A percentile compares a stretch with the other conserved stretches of the same genome.
Conservation (phyloP, 2,888 invertebrate genomes). For the Nineta flava region DNA sequence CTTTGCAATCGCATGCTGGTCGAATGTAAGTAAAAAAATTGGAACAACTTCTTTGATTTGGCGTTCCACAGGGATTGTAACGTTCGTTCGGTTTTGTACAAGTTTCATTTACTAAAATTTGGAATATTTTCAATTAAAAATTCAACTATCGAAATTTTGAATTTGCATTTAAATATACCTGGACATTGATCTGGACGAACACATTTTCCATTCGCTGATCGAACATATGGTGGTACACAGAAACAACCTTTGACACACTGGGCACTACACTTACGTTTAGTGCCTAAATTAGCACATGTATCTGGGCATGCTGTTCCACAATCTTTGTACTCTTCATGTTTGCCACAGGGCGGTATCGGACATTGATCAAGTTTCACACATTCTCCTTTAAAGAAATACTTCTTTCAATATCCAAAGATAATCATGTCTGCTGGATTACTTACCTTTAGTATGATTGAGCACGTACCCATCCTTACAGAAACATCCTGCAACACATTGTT, state of each 20-base stretch:
- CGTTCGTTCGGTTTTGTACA: not conserved
- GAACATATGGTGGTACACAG: not conserved
- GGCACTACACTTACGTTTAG: not conserved
- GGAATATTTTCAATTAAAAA: not conserved
- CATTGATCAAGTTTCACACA: not conserved
- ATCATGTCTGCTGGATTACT: not conserved
- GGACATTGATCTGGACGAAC: not conserved
- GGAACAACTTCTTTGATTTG: not conserved
- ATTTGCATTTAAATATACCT: not conserved
- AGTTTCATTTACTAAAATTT: not conserved
- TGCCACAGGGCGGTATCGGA: too few species aligned
- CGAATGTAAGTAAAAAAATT: not conserved
- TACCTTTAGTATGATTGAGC: too few species aligned
- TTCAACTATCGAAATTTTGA: not conserved
- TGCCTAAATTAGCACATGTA: not conserved
- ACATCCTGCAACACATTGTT: not conserved
- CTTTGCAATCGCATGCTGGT: not conserved
- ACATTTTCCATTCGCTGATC: not conserved
- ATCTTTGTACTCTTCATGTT: not conserved
- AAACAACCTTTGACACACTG: not conserved
- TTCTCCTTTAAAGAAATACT: not conserved
- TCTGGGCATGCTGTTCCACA: conserved; percentile 2
- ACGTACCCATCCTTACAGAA: not conserved
- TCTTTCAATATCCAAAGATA: not conserved
- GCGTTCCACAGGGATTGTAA: not conserved